These are phyloP conservation scores for Microcebus murinus DNA, from an alignment of 2,113 vertebrate genomes.

Conservation along the genomic window DNA sequence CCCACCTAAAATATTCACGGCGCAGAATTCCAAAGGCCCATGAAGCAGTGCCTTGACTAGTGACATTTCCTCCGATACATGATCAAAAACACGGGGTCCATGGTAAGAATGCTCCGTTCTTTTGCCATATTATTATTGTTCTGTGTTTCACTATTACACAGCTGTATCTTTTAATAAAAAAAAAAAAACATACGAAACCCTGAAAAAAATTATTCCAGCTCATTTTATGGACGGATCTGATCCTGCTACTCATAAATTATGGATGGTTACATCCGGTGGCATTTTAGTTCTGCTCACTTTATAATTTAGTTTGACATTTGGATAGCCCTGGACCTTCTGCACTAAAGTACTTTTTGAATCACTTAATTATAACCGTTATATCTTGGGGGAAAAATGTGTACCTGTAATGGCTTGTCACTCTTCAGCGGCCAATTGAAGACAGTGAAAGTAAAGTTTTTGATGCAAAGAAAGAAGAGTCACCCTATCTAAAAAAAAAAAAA, in stretches of 20 bases:
- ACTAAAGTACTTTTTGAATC: constrained; percentile 69
- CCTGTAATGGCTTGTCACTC: constrained; percentile 67
- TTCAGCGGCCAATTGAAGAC: constrained; percentile 67
- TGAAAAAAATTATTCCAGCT: constrained; percentile 55
- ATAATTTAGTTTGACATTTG: constrained; percentile 78
- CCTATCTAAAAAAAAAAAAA: neutral
- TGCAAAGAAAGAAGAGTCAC: constrained; percentile 46
- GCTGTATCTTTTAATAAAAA: constrained; percentile 60
- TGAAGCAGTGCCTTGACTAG: constrained; percentile 9
- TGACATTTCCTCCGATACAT: neutral
- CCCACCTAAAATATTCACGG: constrained; percentile 54
- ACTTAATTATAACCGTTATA: constrained; percentile 75
- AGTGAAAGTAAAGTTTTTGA: constrained; percentile 65
- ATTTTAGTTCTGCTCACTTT: constrained; percentile 67
- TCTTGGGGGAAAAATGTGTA: constrained; percentile 59
- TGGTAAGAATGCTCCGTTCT: neutral
- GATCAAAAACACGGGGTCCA: neutral
- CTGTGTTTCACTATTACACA: constrained; percentile 27
- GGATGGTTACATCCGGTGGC: constrained; percentile 67
- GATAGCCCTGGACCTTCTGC: constrained; percentile 63
- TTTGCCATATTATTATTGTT: constrained; percentile 39
- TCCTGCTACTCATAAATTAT: constrained; percentile 72
- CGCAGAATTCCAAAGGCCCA: constrained; percentile 20
- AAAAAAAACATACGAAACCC: constrained; percentile 54
- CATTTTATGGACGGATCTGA: constrained; percentile 60